Evolutionary conservation across 2,888 invertebrate species (phyloP).

Genomic region (Macropis europaea): DNA sequence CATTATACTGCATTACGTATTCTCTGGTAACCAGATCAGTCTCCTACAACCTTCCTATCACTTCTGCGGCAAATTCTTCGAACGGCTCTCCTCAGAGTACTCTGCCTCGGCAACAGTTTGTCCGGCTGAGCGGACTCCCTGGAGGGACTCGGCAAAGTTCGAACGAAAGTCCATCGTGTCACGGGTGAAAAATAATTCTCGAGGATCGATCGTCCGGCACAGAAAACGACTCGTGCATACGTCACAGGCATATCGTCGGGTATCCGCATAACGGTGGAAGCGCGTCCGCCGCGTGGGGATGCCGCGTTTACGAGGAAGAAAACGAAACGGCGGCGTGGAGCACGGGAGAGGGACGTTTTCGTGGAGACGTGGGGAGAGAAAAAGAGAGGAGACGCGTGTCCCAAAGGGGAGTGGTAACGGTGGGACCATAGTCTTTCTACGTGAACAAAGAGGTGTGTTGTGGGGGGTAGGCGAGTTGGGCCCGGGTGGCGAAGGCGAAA

Average conservation of each 20-base stretch:
- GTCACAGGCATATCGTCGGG: background rate
- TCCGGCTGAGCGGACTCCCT: too few relatives aligned
- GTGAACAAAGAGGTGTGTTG: conserved; percentile 78
- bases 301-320: conserved; percentile 46
- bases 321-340: conserved; percentile 45
- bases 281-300: conserved; percentile 14
- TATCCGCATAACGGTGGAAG: conserved; percentile 20
- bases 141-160: too few relatives aligned
- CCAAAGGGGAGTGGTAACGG: conserved; percentile 75
- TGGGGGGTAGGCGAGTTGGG: conserved; percentile 72
- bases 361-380: conserved; percentile 43
- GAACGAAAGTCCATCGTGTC: too few relatives aligned
- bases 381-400: conserved; percentile 51
- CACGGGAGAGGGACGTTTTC: conserved; percentile 51
- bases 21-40: too few relatives aligned
- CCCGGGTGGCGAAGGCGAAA: conserved; percentile 81
- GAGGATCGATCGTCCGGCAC: background rate
- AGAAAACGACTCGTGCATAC: background rate
- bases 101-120: too few relatives aligned
- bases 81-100: too few relatives aligned
- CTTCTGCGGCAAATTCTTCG: too few relatives aligned
- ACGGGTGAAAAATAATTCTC: too few relatives aligned
- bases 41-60: too few relatives aligned
- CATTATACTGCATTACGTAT: too few relatives aligned
- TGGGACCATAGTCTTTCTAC: conserved; percentile 69